These are phyloP conservation scores for Axinella damicornis DNA, from an alignment of 37 sponge, comb jelly and placozoan species.

Conservation along the genomic window DNA sequence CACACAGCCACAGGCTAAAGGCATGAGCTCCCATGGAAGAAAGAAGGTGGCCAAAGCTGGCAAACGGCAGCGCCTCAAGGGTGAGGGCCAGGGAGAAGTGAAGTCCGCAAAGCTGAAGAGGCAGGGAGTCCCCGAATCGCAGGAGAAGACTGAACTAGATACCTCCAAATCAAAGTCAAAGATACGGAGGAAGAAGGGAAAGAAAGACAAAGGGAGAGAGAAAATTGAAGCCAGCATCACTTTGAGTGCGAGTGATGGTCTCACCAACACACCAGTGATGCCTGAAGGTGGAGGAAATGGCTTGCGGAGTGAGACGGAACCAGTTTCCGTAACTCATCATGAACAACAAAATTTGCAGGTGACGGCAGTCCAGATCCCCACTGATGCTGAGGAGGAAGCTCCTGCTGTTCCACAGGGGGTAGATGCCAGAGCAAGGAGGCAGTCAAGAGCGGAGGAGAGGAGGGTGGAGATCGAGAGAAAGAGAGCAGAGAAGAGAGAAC, in stretches of 20 bases:
- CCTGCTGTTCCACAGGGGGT: not conserved
- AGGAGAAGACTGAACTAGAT: not conserved
- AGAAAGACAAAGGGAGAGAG: too few species aligned
- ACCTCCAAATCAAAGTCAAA: not conserved
- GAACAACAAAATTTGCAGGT: not conserved
- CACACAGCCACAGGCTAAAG: too few species aligned
- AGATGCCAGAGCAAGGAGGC: not conserved
- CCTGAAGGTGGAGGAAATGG: too few species aligned
- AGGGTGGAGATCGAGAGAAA: constrained; percentile 38
- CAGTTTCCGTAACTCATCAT: too few species aligned
- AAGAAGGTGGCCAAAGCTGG: too few species aligned
- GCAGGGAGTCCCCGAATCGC: not conserved
- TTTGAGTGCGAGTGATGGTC: too few species aligned
- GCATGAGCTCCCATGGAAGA: too few species aligned
- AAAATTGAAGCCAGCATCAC: too few species aligned
- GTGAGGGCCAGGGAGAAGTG: too few species aligned
- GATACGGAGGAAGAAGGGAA: not conserved
- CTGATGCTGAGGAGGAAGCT: not conserved
- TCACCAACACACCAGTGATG: too few species aligned
- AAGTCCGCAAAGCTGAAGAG: not conserved
- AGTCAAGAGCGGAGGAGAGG: constrained; percentile 32
- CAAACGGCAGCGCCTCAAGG: too few species aligned
- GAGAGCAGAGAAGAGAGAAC: constrained; percentile 31
- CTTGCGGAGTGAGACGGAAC: too few species aligned
- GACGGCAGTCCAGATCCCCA: constrained; percentile 5